These are phyloP conservation scores for Atlantisia rogersi DNA, from an alignment of 2,113 vertebrate genomes.

Conservation along the genomic window DNA sequence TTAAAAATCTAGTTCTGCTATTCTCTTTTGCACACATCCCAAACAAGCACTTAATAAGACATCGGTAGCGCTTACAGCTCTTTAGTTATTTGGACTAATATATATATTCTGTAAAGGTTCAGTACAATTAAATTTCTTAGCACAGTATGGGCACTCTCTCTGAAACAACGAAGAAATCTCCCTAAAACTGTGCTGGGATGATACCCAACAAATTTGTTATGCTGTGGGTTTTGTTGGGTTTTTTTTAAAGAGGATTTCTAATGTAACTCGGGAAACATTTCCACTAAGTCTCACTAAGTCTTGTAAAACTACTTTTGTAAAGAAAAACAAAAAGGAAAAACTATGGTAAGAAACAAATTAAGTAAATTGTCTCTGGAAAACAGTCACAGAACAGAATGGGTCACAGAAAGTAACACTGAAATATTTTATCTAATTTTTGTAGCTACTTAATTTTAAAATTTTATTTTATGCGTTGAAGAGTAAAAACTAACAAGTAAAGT, in stretches of 20 bases:
- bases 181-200: not conserved
- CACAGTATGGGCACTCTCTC: not conserved
- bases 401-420: slow-evolving; percentile 56
- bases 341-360: not conserved
- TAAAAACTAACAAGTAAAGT: slow-evolving; percentile 37
- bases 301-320: slow-evolving; percentile 47
- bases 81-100: not conserved
- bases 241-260: not conserved
- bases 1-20: not conserved
- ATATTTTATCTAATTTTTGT: slow-evolving; percentile 34
- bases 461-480: not conserved
- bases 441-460: not conserved
- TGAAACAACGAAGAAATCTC: not conserved
- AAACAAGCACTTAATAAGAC: not conserved
- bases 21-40: not conserved
- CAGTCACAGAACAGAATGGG: slow-evolving; percentile 19
- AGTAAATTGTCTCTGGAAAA: slow-evolving; percentile 35
- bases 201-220: not conserved
- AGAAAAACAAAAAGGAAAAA: slow-evolving; percentile 55
- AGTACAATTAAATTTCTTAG: not conserved
- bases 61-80: not conserved
- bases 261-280: slow-evolving; percentile 18
- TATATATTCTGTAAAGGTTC: not conserved
- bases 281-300: slow-evolving; percentile 32
- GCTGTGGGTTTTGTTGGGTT: not conserved